Percentiles rank a stretch among this genome's conserved stretches.
Conservation (phyloP, 1,140 invertebrate genomes). For the Homarus americanus region DNA sequence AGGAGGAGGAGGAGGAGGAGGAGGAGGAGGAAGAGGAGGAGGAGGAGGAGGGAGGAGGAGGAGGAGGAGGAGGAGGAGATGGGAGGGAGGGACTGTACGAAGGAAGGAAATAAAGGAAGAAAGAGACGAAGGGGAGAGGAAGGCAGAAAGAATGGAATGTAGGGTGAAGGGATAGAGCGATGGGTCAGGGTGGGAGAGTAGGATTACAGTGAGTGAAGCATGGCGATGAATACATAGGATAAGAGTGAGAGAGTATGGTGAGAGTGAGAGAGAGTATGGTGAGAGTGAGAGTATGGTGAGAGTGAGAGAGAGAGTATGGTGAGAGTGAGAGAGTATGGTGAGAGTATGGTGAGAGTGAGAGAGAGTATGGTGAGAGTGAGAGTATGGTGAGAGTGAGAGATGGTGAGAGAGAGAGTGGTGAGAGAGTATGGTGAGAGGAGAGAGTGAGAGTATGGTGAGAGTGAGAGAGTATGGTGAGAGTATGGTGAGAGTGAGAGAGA, state of each 20-base stretch:
- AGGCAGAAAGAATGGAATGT: background rate
- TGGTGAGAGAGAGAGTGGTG: background rate
- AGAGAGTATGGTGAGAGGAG: background rate
- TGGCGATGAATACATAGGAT: too few species aligned
- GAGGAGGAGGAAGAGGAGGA: background rate
- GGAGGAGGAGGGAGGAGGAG: background rate
- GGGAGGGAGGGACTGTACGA: background rate
- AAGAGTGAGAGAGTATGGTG: background rate
- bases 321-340: too few species aligned
- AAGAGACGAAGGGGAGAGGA: background rate
- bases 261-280: background rate
- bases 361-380: background rate
- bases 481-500: conserved; percentile 3
- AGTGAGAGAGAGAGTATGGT: background rate
- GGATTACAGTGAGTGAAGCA: too few species aligned
- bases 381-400: background rate
- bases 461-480: background rate
- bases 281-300: background rate
- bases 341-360: too few species aligned
- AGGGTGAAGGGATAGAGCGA: background rate
- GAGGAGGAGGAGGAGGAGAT: background rate
- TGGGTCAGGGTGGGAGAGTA: background rate
- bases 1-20: background rate
- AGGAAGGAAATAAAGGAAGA: background rate
- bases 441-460: background rate